Evolutionary conservation across 2,888 invertebrate genomes (phyloP).

Genomic region (Orthosia gracilis): DNA sequence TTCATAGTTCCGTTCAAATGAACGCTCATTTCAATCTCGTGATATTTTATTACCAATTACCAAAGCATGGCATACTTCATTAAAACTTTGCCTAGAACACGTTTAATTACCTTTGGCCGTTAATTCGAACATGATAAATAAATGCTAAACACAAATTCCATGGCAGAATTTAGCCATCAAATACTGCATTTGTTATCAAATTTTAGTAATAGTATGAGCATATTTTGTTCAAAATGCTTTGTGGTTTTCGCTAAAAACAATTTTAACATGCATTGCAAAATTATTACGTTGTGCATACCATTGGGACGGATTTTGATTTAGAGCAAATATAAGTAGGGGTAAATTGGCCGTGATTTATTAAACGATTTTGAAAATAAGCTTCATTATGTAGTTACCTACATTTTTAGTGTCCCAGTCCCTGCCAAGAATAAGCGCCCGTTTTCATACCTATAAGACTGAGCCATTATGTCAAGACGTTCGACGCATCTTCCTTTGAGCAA

Average conservation of each 20-base stretch:
- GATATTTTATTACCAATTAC: not conserved
- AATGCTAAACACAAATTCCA: conserved; percentile 26
- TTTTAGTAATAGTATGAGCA: conserved; percentile 29
- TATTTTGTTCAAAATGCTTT: conserved; percentile 45
- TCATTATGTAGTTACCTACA: too few species aligned
- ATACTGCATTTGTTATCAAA: conserved; percentile 28
- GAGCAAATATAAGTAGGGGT: not conserved
- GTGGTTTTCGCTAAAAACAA: conserved; percentile 31
- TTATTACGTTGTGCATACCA: conserved; percentile 8
- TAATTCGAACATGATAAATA: conserved; percentile 5
- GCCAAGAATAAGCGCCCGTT: not conserved
- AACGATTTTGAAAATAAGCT: not conserved
- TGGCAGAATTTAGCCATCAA: conserved; percentile 10
- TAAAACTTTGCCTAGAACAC: not conserved
- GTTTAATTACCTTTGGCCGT: not conserved
- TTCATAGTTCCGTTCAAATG: not conserved
- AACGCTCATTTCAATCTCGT: not conserved
- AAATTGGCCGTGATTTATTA: not conserved
- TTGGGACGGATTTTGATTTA: conserved; percentile 32
- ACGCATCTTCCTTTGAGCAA: not conserved
- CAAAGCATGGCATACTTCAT: conserved; percentile 6
- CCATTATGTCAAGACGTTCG: not conserved
- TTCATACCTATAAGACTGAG: not conserved
- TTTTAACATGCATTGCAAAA: conserved; percentile 36
- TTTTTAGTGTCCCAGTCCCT: not conserved